Percentiles rank a stretch among this genome's conserved stretches.
Conservation (phyloP, 2,797 vertebrate genomes). For the Periparus ater region DNA sequence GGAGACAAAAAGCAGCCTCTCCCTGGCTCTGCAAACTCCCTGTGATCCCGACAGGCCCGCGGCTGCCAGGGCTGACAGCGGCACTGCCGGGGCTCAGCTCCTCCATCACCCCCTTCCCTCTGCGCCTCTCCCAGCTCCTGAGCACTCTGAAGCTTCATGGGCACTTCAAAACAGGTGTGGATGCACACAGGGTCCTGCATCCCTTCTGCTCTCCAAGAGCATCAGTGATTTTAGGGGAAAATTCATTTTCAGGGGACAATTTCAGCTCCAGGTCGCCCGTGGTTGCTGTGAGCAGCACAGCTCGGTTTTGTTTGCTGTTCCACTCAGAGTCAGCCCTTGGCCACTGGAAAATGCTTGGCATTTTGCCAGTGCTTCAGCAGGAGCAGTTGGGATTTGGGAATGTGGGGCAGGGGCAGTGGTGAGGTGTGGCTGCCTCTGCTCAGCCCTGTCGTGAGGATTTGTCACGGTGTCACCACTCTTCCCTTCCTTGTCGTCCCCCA, state of each 20-base stretch:
- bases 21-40: neutral
- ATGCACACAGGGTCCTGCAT: neutral
- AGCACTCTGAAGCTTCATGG: rapidly evolving
- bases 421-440: neutral
- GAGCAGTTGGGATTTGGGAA: neutral
- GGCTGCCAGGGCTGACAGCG: neutral
- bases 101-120: neutral
- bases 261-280: neutral
- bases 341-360: neutral
- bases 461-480: rapidly evolving
- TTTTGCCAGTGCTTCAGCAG: neutral
- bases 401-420: neutral
- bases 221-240: neutral
- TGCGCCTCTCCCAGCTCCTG: rapidly evolving
- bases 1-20: constrained; percentile 4
- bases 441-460: neutral
- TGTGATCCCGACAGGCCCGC: neutral
- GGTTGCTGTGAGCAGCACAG: neutral
- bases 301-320: rapidly evolving
- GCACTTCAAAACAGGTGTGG: rapidly evolving
- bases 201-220: neutral
- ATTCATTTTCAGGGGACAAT: rapidly evolving
- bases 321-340: neutral
- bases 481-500: rapidly evolving
- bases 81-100: rapidly evolving